Percentiles rank a stretch among this genome's conserved stretches.
Evolutionary conservation across 2,888 invertebrate genomes (phyloP).

Genomic region (Sacculina carcini): DNA sequence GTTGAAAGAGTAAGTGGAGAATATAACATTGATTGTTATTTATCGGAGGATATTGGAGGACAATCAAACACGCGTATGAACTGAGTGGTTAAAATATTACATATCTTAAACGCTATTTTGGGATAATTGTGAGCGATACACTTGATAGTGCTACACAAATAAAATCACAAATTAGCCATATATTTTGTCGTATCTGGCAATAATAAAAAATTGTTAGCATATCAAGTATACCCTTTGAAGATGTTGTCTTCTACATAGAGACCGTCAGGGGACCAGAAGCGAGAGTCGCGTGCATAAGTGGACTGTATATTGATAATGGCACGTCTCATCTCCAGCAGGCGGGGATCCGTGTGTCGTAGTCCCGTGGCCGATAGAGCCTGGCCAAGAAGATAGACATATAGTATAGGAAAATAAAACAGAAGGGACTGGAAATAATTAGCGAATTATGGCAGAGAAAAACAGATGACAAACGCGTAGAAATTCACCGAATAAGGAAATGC

Average conservation of each 20-base stretch:
- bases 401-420: neutral
- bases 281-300: neutral
- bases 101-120: no score
- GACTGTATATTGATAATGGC: constrained; percentile 11
- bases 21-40: neutral
- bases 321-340: constrained; percentile 10
- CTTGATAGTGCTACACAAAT: neutral
- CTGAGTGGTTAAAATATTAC: no score
- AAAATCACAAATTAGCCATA: neutral
- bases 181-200: no score
- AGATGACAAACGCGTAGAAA: no score
- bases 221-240: constrained; percentile 10
- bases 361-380: constrained; percentile 12
- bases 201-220: neutral
- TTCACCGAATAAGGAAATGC: no score
- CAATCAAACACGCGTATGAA: no score
- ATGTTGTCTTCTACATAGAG: constrained; percentile 11
- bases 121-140: no score
- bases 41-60: no score
- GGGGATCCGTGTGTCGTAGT: constrained; percentile 10
- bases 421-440: neutral
- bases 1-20: neutral
- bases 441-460: no score
- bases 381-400: neutral
- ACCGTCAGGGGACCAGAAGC: neutral